Base-by-base conservation (phyloP, 1,140 invertebrate genomes). In the Brachionus koreanus region DNA sequence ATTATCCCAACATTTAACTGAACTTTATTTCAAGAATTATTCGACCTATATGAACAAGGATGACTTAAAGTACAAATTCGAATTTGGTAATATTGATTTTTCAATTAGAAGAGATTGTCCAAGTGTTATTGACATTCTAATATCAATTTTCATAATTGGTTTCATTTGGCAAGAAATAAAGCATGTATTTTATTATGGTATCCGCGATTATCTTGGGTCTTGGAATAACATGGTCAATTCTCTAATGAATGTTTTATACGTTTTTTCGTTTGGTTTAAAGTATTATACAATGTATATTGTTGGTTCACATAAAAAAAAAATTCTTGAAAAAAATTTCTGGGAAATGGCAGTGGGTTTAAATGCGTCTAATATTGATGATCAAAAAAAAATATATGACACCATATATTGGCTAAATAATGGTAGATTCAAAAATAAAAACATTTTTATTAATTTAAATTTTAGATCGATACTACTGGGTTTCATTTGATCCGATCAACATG, bases 191-290 rank as follows among this genome's bases (percentile, higher is more conserved):
- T 61, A 83, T n/a, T 84, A 84, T 10, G 87, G 87, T 0, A 57
- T 86, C 12, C 83, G 84, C 10, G 84, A 85, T 29, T 87, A 88
- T 65, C 86, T 88, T 76, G 84, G 86, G 46, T 86, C 86, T 5
- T 84, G 87, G 19, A 87, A 88, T 84, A 88, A 88, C 77, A 86
- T 85, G 67, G 81, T 87, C 10, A 87, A 87, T 83, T 86, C 85
- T 23, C 84, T 85, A 6, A 86, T 87, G n/a, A 84, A 87, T 25
- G 85, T 85, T 0, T 82, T 87, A 1, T 88, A 88, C 74, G 85
- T 88, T 10, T 84, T 86, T 4, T 87, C 87, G n/a, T 87, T 87
- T 79, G 86, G 85, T 3, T 83, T 88, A 7, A 82, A 82, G 37
- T 82, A 82, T 82, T 82, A 72, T 63, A 69, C 65, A 2, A 82